phyloP scores from a whole-genome alignment of 2,888 invertebrate species.

The Heteromyza rotundicornis region DNA sequence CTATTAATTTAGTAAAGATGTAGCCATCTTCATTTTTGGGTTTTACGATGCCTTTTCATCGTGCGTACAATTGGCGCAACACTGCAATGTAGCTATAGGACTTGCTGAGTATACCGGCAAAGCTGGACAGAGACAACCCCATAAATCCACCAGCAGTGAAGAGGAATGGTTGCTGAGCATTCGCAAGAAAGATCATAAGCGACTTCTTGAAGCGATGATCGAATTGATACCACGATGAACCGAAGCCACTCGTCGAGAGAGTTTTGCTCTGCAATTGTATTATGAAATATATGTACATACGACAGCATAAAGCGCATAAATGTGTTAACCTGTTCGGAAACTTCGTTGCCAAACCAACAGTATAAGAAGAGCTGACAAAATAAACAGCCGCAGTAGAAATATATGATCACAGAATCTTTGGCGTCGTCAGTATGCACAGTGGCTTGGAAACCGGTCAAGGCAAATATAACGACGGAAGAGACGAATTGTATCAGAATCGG shows the following conservation, averaged over 20 bases:
- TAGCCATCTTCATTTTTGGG: too few relatives aligned
- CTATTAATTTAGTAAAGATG: too few relatives aligned
- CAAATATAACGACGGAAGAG: constrained; percentile 42
- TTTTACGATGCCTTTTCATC: constrained; percentile 28
- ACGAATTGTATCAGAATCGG: constrained; percentile 46
- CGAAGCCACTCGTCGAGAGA: constrained; percentile 39
- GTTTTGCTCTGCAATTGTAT: constrained; percentile 42
- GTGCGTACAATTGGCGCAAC: constrained; percentile 41
- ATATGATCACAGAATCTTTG: constrained; percentile 39
- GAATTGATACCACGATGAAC: constrained; percentile 42
- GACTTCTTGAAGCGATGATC: constrained; percentile 38
- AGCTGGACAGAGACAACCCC: constrained; percentile 42
- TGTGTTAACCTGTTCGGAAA: constrained; percentile 40
- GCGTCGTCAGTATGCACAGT: constrained; percentile 33
- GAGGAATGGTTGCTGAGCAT: constrained; percentile 38
- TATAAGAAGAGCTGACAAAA: constrained; percentile 46
- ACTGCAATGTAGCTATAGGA: constrained; percentile 47
- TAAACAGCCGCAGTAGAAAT: constrained; percentile 43
- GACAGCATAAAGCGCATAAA: not conserved
- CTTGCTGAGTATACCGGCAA: constrained; percentile 44
- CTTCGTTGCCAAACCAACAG: constrained; percentile 53
- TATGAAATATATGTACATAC: too few relatives aligned
- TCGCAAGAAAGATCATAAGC: constrained; percentile 40
- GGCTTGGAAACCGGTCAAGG: constrained; percentile 47
- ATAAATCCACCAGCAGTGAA: constrained; percentile 50